Conservation (phyloP, 1,140 invertebrate species). For the Eubasilissa regina region DNA sequence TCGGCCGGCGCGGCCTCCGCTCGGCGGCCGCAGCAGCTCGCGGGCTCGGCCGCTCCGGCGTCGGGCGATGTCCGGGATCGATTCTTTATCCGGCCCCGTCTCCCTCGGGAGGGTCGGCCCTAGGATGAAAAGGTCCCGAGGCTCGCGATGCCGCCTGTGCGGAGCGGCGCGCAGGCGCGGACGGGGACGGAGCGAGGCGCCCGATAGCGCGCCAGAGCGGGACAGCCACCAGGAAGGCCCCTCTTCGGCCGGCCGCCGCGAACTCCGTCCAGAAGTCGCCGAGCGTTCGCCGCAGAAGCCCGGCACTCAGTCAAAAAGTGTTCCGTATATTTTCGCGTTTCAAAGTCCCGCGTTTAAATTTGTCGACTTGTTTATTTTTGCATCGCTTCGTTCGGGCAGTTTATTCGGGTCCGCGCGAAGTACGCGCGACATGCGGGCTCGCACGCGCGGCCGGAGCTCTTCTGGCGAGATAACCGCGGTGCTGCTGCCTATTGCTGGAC, state of each 20-base stretch:
- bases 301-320: conserved; percentile 31
- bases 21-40: not conserved
- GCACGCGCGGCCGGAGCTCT: conserved; percentile 35
- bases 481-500: not conserved
- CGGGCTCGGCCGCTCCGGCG: not conserved
- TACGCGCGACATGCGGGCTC: conserved; percentile 16
- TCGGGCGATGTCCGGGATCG: conserved; percentile 32
- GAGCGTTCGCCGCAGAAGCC: conserved; percentile 21
- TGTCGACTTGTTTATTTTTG: not conserved
- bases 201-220: conserved; percentile 23
- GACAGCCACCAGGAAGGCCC: conserved; percentile 26
- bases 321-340: not conserved
- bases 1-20: not conserved
- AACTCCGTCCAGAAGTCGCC: conserved; percentile 26
- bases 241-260: conserved; percentile 28
- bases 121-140: conserved; percentile 21
- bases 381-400: not conserved
- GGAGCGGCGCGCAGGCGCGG: conserved; percentile 22
- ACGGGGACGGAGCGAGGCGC: conserved; percentile 19
- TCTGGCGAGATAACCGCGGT: conserved; percentile 32
- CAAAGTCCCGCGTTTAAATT: not conserved
- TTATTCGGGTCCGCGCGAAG: not conserved
- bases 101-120: conserved; percentile 32
- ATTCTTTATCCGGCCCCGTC: conserved; percentile 23
- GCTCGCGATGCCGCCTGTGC: not conserved